A percentile compares a stretch with the other conserved stretches of the same genome.
Evolutionary conservation across 2,113 vertebrate genomes (phyloP).

Genomic region (Mus pahari): DNA sequence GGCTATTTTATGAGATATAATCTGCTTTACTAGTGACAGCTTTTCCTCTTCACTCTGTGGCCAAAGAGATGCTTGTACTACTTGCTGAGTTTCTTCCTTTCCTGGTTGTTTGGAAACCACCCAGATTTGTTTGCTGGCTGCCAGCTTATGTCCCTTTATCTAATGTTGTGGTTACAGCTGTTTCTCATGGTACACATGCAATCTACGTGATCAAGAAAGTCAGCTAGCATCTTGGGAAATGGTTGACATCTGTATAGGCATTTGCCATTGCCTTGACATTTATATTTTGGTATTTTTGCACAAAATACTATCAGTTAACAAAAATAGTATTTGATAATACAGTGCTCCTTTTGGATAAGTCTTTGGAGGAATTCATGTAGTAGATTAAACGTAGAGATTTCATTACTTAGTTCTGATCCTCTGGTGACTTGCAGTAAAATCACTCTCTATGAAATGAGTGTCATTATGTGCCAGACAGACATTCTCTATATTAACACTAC

Average conservation of each 20-base stretch:
- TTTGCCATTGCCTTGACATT: constrained; percentile 43
- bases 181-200: constrained; percentile 20
- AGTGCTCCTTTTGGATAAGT: background rate
- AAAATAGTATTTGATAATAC: background rate
- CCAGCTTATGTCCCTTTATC: constrained; percentile 44
- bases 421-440: background rate
- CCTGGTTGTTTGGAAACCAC: background rate
- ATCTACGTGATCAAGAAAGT: constrained; percentile 55
- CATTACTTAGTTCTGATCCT: background rate
- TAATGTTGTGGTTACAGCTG: constrained; percentile 51
- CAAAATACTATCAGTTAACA: background rate
- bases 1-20: background rate
- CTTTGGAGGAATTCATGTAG: background rate
- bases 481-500: background rate
- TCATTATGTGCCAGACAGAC: background rate
- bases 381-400: constrained; percentile 37
- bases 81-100: constrained; percentile 15
- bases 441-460: background rate
- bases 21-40: background rate
- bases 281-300: constrained; percentile 42
- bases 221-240: constrained; percentile 47
- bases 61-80: background rate
- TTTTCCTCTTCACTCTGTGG: background rate
- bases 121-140: constrained; percentile 1
- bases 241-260: constrained; percentile 29